These are phyloP conservation scores for Schrankia costaestrigalis DNA, from an alignment of 2,888 invertebrate species.

Conservation along the genomic window DNA sequence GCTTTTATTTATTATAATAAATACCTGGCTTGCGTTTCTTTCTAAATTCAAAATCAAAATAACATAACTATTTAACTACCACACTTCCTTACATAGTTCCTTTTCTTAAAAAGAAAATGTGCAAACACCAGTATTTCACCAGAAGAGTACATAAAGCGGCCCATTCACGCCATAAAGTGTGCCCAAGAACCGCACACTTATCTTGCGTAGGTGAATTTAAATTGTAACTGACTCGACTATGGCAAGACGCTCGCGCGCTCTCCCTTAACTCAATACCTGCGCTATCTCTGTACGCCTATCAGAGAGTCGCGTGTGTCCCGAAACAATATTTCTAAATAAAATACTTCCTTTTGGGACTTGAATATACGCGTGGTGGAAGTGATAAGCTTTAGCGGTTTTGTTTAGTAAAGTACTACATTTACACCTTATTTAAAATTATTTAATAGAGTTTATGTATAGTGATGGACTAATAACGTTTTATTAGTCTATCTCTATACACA, in stretches of 20 bases:
- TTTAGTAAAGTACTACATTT: no score
- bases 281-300: constrained; percentile 45
- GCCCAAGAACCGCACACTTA: constrained; percentile 33
- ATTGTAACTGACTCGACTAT: constrained; percentile 40
- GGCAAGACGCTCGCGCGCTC: no score
- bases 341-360: constrained; percentile 52
- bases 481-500: no score
- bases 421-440: no score
- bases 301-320: constrained; percentile 51
- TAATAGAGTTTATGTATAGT: no score
- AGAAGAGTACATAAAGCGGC: constrained; percentile 24
- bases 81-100: no score
- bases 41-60: no score
- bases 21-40: no score
- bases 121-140: background rate
- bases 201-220: constrained; percentile 44
- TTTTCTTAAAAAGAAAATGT: background rate
- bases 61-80: constrained; percentile 28
- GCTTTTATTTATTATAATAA: no score
- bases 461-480: no score
- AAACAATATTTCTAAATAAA: constrained; percentile 76
- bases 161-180: constrained; percentile 31
- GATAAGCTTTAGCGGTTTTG: constrained; percentile 15
- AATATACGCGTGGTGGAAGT: constrained; percentile 21
- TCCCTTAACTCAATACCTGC: constrained; percentile 54